Evolutionary conservation across 2,797 vertebrate species (phyloP).

Genomic region (Acanthopagrus latus): DNA sequence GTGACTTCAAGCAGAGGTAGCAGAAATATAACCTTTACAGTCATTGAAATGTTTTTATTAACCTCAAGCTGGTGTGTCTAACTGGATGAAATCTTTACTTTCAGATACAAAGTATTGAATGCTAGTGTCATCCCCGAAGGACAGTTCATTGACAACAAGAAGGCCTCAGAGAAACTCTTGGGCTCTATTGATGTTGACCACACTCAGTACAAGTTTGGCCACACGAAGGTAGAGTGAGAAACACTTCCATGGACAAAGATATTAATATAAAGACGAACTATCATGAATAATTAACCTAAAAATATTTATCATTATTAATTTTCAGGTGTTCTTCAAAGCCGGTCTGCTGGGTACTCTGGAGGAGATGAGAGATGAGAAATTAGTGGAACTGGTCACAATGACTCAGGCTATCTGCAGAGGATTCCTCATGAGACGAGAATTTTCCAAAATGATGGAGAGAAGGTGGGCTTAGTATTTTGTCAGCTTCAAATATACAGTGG

Average conservation of each 20-base stretch:
- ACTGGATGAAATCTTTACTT: not conserved
- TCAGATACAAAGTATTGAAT: constrained; percentile 91
- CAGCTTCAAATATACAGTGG: not conserved
- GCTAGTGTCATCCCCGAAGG: constrained; percentile 92
- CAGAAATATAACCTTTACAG: too few relatives aligned
- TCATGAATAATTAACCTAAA: too few relatives aligned
- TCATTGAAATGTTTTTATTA: too few relatives aligned
- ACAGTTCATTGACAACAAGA: constrained; percentile 93
- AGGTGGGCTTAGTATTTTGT: constrained; percentile 76
- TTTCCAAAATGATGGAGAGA: constrained; percentile 87
- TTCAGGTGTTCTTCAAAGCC: constrained; percentile 91
- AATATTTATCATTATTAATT: too few relatives aligned
- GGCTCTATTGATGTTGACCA: constrained; percentile 89
- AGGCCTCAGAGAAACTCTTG: constrained; percentile 92
- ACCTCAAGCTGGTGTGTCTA: too few relatives aligned
- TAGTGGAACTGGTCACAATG: constrained; percentile 87
- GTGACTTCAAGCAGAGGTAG: constrained; percentile 92
- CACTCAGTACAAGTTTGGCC: constrained; percentile 91
- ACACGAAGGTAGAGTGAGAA: constrained; percentile 86
- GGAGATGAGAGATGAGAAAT: constrained; percentile 92
- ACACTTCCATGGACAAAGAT: too few relatives aligned
- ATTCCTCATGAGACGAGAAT: constrained; percentile 87
- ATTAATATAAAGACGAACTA: too few relatives aligned
- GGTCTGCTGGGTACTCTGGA: constrained; percentile 88
- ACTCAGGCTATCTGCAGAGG: constrained; percentile 89